Percentiles rank a stretch among this genome's conserved stretches.
phyloP scores from a whole-genome alignment of 2,797 vertebrate species.

The Gephyroberyx darwinii region DNA sequence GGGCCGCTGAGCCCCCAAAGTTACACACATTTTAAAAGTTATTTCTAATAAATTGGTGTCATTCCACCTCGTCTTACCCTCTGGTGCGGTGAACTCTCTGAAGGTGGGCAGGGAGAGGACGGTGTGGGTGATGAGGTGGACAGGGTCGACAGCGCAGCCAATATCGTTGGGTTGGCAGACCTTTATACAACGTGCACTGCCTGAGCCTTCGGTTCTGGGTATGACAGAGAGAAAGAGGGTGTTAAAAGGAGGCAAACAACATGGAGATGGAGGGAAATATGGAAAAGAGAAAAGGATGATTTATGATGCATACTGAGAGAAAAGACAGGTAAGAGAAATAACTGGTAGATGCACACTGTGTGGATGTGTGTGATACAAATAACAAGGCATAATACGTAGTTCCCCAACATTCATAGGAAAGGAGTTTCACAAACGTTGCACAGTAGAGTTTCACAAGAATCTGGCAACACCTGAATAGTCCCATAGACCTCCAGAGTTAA shows the following conservation, averaged over 20 bases:
- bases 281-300: neutral
- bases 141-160: conserved; percentile 78
- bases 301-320: neutral
- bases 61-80: conserved; percentile 77
- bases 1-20: too few species aligned
- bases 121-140: conserved; percentile 86
- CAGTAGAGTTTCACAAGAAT: conserved; percentile 25
- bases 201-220: conserved; percentile 74
- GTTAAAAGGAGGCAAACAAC: neutral
- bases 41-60: neutral
- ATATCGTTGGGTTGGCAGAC: conserved; percentile 81
- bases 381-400: neutral
- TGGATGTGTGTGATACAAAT: too few species aligned
- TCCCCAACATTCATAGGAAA: conserved; percentile 18
- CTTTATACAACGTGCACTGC: conserved; percentile 85
- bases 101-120: conserved; percentile 87
- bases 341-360: neutral
- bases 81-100: conserved; percentile 80
- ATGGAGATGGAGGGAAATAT: neutral
- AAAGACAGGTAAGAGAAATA: neutral
- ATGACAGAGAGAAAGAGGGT: conserved; percentile 50
- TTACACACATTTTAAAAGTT: too few species aligned
- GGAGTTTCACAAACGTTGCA: conserved; percentile 3
- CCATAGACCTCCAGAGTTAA: conserved; percentile 61
- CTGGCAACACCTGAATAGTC: conserved; percentile 68